Conservation (phyloP, 2,113 vertebrate species). For the Oncorhynchus gorbuscha region DNA sequence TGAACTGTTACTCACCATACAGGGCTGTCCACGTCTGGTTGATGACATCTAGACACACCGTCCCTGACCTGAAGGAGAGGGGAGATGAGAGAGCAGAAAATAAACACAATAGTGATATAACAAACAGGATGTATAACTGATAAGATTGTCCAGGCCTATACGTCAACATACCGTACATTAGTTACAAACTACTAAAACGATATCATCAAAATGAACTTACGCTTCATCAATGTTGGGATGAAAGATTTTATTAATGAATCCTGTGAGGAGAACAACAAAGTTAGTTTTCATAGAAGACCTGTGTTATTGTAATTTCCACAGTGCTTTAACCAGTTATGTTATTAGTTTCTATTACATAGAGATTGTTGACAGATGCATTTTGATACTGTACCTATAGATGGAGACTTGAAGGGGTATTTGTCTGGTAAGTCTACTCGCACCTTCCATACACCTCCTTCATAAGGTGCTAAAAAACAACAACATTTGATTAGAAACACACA, state of each 20-base stretch:
- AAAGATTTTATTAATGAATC: constrained; percentile 99
- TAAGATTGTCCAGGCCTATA: background rate
- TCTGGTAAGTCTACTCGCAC: constrained; percentile 98
- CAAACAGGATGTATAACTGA: too few species aligned
- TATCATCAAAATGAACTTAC: constrained; percentile 78
- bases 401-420: constrained; percentile 99
- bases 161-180: background rate
- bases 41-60: constrained; percentile 99
- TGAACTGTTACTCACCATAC: constrained; percentile 81
- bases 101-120: too few species aligned
- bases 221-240: constrained; percentile 99
- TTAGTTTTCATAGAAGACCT: background rate
- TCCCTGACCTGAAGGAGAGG: constrained; percentile 86
- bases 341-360: background rate
- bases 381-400: constrained; percentile 87
- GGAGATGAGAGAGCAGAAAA: too few species aligned
- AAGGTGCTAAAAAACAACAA: constrained; percentile 77
- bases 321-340: too few species aligned
- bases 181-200: background rate
- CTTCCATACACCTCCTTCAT: constrained; percentile 98
- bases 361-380: background rate
- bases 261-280: constrained; percentile 69
- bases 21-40: constrained; percentile 99
- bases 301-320: background rate
- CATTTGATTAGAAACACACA: background rate